A percentile compares a stretch with the other conserved stretches of the same genome.
Evolutionary conservation across 2,888 invertebrate genomes (phyloP).

Genomic region (Rhogogaster chlorosoma): DNA sequence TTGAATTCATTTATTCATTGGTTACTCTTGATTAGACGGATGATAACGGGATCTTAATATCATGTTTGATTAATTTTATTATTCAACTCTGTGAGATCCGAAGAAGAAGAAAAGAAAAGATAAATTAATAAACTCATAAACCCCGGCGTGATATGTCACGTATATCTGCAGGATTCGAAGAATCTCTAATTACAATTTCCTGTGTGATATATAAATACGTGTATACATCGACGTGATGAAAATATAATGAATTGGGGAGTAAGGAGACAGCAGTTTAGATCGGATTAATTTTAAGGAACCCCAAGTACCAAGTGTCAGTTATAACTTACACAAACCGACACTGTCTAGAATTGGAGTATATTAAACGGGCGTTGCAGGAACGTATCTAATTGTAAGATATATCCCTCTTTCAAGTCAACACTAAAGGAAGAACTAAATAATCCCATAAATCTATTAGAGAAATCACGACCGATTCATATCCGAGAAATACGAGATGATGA

Average conservation of each 20-base stretch:
- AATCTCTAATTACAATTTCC: neutral
- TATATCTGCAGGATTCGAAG: neutral
- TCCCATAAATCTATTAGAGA: neutral
- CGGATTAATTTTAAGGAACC: conserved; percentile 31
- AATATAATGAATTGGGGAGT: neutral
- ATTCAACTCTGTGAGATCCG: neutral
- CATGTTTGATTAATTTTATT: neutral
- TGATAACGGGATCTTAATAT: neutral
- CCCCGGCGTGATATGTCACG: neutral
- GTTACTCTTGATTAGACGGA: neutral
- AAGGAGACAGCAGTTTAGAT: conserved; percentile 25
- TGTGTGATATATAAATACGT: neutral
- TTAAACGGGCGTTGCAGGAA: neutral
- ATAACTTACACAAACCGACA: conserved; percentile 20
- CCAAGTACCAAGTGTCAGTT: conserved; percentile 31
- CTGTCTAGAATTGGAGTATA: conserved; percentile 30
- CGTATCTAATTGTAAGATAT: neutral
- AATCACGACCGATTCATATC: neutral
- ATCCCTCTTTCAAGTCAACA: neutral
- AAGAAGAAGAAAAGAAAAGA: neutral
- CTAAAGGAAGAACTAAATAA: neutral
- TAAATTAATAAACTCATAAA: neutral
- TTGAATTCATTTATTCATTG: neutral
- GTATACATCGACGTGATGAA: neutral
- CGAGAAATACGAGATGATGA: neutral